Percentiles rank a stretch among this genome's conserved stretches.
phyloP scores from a whole-genome alignment of 2,797 vertebrate genomes.

The Peromyscus attwateri region DNA sequence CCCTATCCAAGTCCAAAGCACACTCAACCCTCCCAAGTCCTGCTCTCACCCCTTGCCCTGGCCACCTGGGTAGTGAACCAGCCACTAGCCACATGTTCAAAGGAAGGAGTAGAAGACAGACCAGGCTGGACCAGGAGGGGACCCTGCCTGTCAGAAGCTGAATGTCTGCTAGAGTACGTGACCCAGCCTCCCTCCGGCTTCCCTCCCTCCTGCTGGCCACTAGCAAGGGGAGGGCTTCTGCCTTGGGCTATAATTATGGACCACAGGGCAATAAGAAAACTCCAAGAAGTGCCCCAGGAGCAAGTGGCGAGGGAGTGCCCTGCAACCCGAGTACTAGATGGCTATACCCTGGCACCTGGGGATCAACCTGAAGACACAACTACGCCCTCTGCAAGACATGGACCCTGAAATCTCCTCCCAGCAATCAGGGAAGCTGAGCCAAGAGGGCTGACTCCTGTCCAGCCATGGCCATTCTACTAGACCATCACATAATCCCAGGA shows the following conservation, averaged over 20 bases:
- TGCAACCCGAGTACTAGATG: not conserved
- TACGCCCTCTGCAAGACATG: not conserved
- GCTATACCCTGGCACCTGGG: not conserved
- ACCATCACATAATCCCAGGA: not conserved
- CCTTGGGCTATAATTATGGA: not conserved
- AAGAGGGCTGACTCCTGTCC: not conserved
- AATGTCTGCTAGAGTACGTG: not conserved
- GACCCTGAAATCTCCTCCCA: not conserved
- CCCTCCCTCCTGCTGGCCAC: too few species aligned
- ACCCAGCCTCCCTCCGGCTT: not conserved
- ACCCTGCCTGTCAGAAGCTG: not conserved
- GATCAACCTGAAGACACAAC: not conserved
- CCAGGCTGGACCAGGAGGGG: not conserved
- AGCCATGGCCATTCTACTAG: accelerated
- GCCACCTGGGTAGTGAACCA: not conserved
- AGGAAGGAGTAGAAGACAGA: not conserved
- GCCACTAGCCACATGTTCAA: not conserved
- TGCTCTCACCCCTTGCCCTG: not conserved
- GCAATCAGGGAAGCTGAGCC: not conserved
- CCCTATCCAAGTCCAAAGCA: not conserved
- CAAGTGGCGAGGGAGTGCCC: not conserved
- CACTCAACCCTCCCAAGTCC: not conserved
- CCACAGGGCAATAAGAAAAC: not conserved
- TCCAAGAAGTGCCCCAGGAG: not conserved
- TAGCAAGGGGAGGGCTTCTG: not conserved